A percentile compares a stretch with the other conserved stretches of the same genome.
Conservation (phyloP, 2,113 vertebrate genomes). For the Fregetta grallaria region DNA sequence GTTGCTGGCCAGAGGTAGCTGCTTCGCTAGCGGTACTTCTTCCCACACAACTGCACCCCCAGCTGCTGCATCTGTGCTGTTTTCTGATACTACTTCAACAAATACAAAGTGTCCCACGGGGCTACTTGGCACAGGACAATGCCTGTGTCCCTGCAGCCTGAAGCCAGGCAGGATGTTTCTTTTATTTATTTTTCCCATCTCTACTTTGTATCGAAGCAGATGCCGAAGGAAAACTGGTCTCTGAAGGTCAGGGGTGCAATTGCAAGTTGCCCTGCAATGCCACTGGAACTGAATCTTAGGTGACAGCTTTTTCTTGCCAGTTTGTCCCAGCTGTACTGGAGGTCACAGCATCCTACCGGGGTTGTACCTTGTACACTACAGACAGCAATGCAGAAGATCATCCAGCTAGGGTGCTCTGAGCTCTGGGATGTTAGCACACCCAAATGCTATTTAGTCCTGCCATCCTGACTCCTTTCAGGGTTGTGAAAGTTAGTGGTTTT, state of each 20-base stretch:
- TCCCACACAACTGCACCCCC: not conserved
- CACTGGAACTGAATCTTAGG: not conserved
- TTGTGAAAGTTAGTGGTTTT: not conserved
- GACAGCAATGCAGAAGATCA: not conserved
- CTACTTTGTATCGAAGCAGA: not conserved
- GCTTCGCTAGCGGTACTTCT: not conserved
- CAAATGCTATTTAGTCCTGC: not conserved
- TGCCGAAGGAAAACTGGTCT: not conserved
- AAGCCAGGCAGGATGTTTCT: not conserved
- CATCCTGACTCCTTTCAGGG: not conserved
- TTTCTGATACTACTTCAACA: not conserved
- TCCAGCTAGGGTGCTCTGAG: not conserved
- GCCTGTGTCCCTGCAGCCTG: not conserved
- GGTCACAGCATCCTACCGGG: not conserved
- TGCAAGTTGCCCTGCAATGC: not conserved
- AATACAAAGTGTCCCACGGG: fast-evolving
- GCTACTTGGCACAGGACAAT: not conserved
- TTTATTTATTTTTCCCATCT: not conserved
- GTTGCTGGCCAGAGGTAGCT: not conserved
- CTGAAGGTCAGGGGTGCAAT: not conserved
- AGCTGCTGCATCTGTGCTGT: not conserved
- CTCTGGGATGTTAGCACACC: not conserved
- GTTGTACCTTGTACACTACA: not conserved
- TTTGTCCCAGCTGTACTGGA: not conserved
- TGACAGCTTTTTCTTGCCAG: not conserved